Percentiles rank a stretch among this genome's conserved stretches.
phyloP scores from a whole-genome alignment of 2,888 invertebrate species.

The Caenorhabditis auriculariae region DNA sequence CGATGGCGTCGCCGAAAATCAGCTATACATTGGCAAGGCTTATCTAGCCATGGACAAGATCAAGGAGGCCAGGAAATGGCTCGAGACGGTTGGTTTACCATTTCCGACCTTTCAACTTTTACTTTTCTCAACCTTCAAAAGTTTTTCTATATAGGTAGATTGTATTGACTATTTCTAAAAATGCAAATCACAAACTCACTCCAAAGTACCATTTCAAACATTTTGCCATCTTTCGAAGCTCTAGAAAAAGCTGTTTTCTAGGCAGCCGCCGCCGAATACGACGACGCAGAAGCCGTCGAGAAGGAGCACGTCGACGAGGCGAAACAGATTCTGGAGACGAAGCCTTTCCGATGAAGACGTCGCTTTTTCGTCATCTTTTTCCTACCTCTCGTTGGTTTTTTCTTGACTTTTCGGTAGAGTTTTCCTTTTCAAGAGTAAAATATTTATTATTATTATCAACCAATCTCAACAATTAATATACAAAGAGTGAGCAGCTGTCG shows the following conservation, averaged over 20 bases:
- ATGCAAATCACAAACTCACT: neutral
- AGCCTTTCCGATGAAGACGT: too few species aligned
- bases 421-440: too few species aligned
- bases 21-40: constrained; percentile 37
- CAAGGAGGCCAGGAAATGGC: constrained; percentile 24
- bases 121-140: neutral
- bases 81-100: constrained; percentile 8
- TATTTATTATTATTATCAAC: too few species aligned
- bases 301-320: constrained; percentile 30
- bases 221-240: constrained; percentile 2
- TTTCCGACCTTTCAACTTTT: neutral
- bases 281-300: constrained; percentile 14
- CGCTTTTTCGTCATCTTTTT: too few species aligned
- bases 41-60: constrained; percentile 29
- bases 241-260: too few species aligned
- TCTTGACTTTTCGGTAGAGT: too few species aligned
- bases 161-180: too few species aligned
- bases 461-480: too few species aligned
- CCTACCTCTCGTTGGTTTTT: too few species aligned
- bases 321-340: constrained; percentile 12
- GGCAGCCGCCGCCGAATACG: constrained; percentile 9
- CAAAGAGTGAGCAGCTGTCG: too few species aligned
- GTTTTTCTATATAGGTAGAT: too few species aligned
- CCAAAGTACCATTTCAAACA: neutral
- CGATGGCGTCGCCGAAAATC: constrained; percentile 27